phyloP scores from a whole-genome alignment of 37 sponge, comb jelly and placozoan species.

The Ianthella basta region DNA sequence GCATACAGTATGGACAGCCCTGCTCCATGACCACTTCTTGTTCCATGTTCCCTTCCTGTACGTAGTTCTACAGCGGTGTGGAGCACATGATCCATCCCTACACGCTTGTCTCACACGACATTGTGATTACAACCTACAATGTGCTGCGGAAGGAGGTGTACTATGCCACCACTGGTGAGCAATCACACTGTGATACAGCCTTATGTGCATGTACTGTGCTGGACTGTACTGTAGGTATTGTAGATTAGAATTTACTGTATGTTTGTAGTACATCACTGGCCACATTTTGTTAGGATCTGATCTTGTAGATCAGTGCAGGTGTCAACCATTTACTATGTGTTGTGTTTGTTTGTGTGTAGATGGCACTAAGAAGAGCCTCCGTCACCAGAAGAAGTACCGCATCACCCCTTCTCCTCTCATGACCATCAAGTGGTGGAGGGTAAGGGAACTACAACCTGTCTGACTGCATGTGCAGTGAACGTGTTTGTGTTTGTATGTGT shows the following conservation, averaged over 20 bases:
- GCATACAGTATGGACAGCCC: too few species aligned
- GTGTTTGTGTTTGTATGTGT: not conserved
- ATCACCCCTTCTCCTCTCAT: constrained; percentile 72
- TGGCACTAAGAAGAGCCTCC: constrained; percentile 35
- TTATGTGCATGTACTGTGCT: not conserved
- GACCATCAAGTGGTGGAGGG: constrained; percentile 88
- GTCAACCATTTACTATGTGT: too few species aligned
- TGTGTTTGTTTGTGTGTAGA: not conserved
- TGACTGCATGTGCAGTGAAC: not conserved
- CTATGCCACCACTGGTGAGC: constrained; percentile 37
- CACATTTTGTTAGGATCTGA: too few species aligned
- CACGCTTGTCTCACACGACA: constrained; percentile 63
- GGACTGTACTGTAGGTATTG: too few species aligned
- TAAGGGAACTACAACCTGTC: constrained; percentile 19
- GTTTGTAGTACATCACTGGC: too few species aligned
- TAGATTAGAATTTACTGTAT: too few species aligned
- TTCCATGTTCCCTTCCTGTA: not conserved
- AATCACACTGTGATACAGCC: not conserved
- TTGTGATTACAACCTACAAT: constrained; percentile 81
- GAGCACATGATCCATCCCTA: constrained; percentile 48
- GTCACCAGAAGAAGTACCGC: constrained; percentile 59
- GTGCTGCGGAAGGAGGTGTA: constrained; percentile 65
- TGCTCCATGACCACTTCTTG: too few species aligned
- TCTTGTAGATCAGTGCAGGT: too few species aligned
- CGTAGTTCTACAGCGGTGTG: constrained; percentile 68